A percentile compares a stretch with the other conserved stretches of the same genome.
Conservation (phyloP, 2,888 invertebrate species). For the Lottia scabra region DNA sequence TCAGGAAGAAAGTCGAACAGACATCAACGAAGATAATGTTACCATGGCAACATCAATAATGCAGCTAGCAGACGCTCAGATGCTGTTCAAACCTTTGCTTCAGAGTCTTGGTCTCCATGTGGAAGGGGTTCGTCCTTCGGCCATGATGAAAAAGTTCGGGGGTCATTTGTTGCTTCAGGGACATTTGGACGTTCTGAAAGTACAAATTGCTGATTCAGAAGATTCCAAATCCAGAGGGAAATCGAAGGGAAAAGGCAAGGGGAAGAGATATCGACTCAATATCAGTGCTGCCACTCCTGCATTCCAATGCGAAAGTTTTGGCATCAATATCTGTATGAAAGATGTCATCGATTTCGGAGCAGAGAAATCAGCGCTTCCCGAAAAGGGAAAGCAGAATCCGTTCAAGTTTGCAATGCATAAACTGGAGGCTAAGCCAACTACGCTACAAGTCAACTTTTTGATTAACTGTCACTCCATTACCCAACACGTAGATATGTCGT, state of each 20-base stretch:
- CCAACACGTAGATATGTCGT: conserved; percentile 96
- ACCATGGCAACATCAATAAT: conserved; percentile 63
- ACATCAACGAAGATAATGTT: conserved; percentile 53
- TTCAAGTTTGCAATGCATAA: conserved; percentile 65
- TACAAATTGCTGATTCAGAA: conserved; percentile 95
- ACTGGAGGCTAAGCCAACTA: conserved; percentile 75
- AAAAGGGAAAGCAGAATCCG: conserved; percentile 33
- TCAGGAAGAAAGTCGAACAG: conserved; percentile 60
- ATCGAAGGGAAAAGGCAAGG: conserved; percentile 45
- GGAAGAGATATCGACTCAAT: conserved; percentile 24
- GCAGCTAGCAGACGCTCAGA: conserved; percentile 86
- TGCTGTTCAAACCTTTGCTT: conserved; percentile 81
- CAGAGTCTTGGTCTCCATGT: conserved; percentile 85
- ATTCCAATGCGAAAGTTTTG: conserved; percentile 91
- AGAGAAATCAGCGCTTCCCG: conserved; percentile 40
- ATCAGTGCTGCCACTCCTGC: conserved; percentile 77
- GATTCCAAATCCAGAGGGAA: conserved; percentile 35
- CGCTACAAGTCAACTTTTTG: conserved; percentile 91
- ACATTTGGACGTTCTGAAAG: conserved; percentile 87
- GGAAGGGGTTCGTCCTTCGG: conserved; percentile 75
- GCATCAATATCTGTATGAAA: conserved; percentile 88
- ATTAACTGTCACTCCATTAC: conserved; percentile 87
- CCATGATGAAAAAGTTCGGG: conserved; percentile 84
- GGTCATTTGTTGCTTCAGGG: conserved; percentile 77
- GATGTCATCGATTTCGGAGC: conserved; percentile 85